Conservation (phyloP, 2,113 vertebrate species). For the Nothoprocta perdicaria region DNA sequence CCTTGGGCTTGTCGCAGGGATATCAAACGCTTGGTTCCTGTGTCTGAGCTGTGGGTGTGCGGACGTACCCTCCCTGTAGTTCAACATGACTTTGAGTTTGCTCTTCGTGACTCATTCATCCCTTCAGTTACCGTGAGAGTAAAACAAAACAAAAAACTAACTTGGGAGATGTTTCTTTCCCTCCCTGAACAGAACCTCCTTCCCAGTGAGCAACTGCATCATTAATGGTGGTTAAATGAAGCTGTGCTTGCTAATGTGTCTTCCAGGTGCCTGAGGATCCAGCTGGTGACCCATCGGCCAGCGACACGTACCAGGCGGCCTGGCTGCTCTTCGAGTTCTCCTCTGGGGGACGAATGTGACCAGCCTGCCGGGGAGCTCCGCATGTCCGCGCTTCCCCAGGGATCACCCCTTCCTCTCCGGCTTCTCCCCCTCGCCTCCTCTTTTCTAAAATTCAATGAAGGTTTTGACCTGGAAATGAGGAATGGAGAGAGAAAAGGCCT, state of each 20-base stretch:
- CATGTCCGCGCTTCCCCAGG: neutral
- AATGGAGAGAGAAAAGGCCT: neutral
- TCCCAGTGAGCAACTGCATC: accelerated
- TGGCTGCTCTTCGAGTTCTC: constrained; percentile 53
- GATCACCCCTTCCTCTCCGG: neutral
- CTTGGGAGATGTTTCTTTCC: neutral
- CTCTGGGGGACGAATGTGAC: neutral
- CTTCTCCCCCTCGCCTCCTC: no score
- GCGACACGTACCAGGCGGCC: neutral
- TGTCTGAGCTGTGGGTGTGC: neutral
- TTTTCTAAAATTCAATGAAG: neutral
- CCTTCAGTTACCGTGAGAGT: neutral
- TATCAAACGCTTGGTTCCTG: neutral
- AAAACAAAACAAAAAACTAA: neutral
- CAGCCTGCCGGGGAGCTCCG: neutral
- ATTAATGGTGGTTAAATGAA: neutral
- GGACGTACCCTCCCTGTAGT: neutral
- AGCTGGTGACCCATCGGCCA: neutral
- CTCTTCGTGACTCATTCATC: neutral
- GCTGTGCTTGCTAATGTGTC: neutral
- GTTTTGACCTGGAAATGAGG: neutral
- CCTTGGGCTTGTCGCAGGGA: neutral
- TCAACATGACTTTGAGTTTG: neutral
- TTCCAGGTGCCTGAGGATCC: constrained; percentile 47
- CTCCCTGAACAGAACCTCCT: neutral